Evolutionary conservation across 2,113 vertebrate species (phyloP), one percentile per base, ranked within the genome.

Genomic region (Pedionomus torquatus): DNA sequence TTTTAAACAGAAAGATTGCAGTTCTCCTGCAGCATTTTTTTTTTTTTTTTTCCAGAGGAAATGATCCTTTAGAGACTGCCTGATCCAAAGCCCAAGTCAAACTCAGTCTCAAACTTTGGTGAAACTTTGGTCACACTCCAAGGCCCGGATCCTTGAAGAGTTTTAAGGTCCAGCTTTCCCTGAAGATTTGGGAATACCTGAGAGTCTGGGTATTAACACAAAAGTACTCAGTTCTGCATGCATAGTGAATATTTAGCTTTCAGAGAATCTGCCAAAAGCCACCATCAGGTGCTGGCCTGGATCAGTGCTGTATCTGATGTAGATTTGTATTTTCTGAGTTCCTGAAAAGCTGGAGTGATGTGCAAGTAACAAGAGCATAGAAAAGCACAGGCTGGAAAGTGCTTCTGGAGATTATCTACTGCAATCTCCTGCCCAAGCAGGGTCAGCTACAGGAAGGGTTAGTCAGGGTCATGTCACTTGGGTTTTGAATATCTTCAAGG

Each of bases 1-100:
- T 89, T 96, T 93, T 93, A 89, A 94, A 91, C 41, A 90, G 70
- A 49, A 91, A 87, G 28, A 76, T 35, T 85, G 23, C 23, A 25
- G 54, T 58, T 95, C 44, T 92, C 21, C 39, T 87, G 54, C 78
- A 65, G 23, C 18, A 8, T 37, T 65, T 37, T 87, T 61, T 78
- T 74, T 44, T 44, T 44, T 44, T 46, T 74, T 43, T 46, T 20
- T 4, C 24, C 12, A n/a, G 10, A 89, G 51, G 77, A 84, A 95
- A 68, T 1, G 0, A 65, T 92, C 41, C 39, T 54, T 87, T 77
- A 79, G 25, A 72, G 10, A 41, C 41, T 89, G 31, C 23, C 49
- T 49, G 43, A 89, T 84, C 24, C 66, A 63, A 89, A 85, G 23
- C 44, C 58, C 9, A 68, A 96, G 51, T 44, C 80, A 46, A 33